Conservation (phyloP, 2,888 invertebrate species). For the Ptychoptera contaminata region DNA sequence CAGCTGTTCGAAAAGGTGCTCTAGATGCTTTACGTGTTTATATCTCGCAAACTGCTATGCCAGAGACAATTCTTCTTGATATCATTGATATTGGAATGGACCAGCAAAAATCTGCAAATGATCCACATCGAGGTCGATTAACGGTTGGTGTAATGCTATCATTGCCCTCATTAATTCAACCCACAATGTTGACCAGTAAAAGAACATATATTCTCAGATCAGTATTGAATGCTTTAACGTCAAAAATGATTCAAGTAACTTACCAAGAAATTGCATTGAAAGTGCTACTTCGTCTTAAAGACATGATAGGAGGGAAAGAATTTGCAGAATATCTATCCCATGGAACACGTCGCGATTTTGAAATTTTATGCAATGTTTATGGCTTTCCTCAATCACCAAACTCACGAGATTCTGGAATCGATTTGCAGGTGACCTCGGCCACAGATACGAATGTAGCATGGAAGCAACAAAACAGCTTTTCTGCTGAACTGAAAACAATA, state of each 20-base stretch:
- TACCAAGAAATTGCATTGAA: conserved; percentile 51
- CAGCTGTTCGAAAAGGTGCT: conserved; percentile 65
- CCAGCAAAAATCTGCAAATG: conserved; percentile 26
- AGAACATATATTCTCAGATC: conserved; percentile 34
- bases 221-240: conserved; percentile 37
- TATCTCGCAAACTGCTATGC: conserved; percentile 47
- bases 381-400: conserved; percentile 18
- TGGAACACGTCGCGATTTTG: conserved; percentile 38
- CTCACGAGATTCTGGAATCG: conserved; percentile 17
- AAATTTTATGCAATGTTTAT: conserved; percentile 44
- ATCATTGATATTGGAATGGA: conserved; percentile 50
- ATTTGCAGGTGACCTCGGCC: conserved; percentile 13
- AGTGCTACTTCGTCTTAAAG: conserved; percentile 52
- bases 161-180: conserved; percentile 43
- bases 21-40: conserved; percentile 61
- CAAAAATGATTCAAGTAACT: conserved; percentile 40
- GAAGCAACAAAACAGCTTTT: neutral
- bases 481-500: no score
- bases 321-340: conserved; percentile 42
- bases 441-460: conserved; percentile 6
- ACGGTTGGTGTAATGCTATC: conserved; percentile 50
- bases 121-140: conserved; percentile 38
- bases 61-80: conserved; percentile 48
- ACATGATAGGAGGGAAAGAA: conserved; percentile 46
- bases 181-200: conserved; percentile 34